phyloP scores from a whole-genome alignment of 2,888 invertebrate species.

The Ectemnius continuus region DNA sequence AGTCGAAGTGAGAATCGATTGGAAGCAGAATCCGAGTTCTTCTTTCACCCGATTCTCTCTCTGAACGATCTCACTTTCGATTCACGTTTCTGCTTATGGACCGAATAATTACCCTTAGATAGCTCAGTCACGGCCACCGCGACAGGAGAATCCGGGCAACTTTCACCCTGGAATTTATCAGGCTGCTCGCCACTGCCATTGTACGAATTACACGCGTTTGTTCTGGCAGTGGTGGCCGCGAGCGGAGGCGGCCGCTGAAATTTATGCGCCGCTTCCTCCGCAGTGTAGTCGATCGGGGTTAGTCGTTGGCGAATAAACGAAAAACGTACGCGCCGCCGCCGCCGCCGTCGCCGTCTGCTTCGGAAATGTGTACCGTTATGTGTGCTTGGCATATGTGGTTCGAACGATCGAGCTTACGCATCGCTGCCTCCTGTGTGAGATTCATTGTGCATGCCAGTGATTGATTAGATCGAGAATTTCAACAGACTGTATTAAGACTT shows the following conservation, averaged over 20 bases:
- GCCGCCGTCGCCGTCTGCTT: too few species aligned
- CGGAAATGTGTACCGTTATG: too few species aligned
- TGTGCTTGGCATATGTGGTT: too few species aligned
- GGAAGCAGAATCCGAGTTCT: not conserved
- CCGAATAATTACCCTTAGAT: slow-evolving; percentile 28
- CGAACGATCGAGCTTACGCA: too few species aligned
- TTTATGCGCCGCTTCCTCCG: slow-evolving; percentile 1
- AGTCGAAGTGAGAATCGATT: too few species aligned
- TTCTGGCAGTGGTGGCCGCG: not conserved
- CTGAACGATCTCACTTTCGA: slow-evolving; percentile 52
- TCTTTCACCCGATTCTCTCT: slow-evolving; percentile 17
- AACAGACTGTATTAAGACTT: too few species aligned
- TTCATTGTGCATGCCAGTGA: too few species aligned
- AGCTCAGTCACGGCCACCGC: slow-evolving; percentile 29
- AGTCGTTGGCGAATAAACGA: not conserved
- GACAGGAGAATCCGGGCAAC: slow-evolving; percentile 36
- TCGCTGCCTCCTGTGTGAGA: too few species aligned
- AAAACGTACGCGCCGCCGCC: too few species aligned
- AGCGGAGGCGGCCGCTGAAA: not conserved
- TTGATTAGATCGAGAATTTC: too few species aligned
- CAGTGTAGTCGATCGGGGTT: not conserved
- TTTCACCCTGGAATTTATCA: slow-evolving; percentile 43
- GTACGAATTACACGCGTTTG: slow-evolving; percentile 6
- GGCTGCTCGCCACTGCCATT: not conserved
- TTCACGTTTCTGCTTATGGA: slow-evolving; percentile 37